Evolutionary conservation across 2,797 vertebrate genomes (phyloP).

Genomic region (Premnoplex brunnescens): DNA sequence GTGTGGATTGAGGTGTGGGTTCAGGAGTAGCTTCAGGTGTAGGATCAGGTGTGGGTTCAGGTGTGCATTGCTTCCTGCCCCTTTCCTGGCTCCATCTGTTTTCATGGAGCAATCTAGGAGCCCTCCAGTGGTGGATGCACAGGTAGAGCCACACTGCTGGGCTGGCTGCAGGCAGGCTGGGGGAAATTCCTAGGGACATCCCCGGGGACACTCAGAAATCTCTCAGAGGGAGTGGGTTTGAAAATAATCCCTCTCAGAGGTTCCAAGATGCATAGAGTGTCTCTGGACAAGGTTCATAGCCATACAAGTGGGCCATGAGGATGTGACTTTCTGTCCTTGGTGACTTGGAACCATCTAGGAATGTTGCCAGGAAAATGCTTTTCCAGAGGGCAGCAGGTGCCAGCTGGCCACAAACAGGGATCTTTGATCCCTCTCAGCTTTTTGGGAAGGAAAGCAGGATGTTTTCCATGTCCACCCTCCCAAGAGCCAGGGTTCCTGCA

Average conservation of each 20-base stretch:
- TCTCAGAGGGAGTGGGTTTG: accelerated
- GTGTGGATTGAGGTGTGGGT: not conserved
- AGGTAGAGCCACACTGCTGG: accelerated
- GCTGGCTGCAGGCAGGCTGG: not conserved
- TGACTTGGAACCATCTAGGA: not conserved
- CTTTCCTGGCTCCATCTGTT: not conserved
- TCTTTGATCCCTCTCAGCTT: not conserved
- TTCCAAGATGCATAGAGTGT: not conserved
- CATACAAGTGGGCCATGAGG: not conserved
- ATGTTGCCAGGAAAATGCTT: not conserved
- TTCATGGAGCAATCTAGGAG: not conserved
- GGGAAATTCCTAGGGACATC: not conserved
- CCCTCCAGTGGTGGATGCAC: not conserved
- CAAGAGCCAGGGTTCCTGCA: not conserved
- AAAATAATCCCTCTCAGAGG: not conserved
- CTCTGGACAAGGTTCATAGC: accelerated
- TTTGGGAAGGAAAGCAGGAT: not conserved
- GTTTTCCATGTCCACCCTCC: not conserved
- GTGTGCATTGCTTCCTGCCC: not conserved
- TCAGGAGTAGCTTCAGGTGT: not conserved
- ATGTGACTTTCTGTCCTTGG: not conserved
- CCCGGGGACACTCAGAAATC: not conserved
- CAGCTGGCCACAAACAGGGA: not conserved
- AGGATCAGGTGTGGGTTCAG: not conserved
- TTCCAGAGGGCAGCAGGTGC: not conserved